A percentile compares a stretch with the other conserved stretches of the same genome.
Conservation (phyloP, 2,797 vertebrate species). For the Crenuchus spilurus region DNA sequence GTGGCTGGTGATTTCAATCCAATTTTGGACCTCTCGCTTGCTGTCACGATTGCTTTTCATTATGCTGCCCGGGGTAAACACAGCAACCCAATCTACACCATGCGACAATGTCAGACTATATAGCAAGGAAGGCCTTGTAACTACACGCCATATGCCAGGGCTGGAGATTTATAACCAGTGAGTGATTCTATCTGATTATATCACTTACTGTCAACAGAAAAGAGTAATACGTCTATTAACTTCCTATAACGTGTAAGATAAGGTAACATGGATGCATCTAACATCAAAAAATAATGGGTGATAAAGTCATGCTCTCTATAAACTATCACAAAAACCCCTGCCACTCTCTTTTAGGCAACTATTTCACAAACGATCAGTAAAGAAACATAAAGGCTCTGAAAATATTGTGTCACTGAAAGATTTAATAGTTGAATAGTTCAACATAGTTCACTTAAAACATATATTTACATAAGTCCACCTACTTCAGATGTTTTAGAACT, state of each 20-base stretch:
- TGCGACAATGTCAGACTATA: constrained; percentile 17
- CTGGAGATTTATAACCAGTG: constrained; percentile 10
- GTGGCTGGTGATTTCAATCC: constrained; percentile 42
- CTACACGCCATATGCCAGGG: background rate
- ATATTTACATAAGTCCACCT: too few species aligned
- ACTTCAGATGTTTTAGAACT: too few species aligned
- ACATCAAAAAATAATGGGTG: background rate
- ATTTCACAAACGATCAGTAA: background rate
- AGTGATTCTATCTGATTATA: constrained; percentile 5
- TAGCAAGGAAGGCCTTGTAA: constrained; percentile 2
- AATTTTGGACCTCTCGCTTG: constrained; percentile 39
- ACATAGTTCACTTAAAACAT: too few species aligned
- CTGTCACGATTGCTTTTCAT: constrained; percentile 36
- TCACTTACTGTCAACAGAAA: background rate
- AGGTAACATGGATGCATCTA: background rate
- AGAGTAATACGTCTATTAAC: background rate
- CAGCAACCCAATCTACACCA: background rate
- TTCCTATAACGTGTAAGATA: background rate
- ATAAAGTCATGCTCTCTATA: background rate
- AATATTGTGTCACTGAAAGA: background rate
- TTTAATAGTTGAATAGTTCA: too few species aligned
- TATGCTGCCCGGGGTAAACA: constrained; percentile 36
- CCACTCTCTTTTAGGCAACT: background rate
- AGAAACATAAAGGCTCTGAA: background rate
- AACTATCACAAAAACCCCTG: background rate